phyloP scores from a whole-genome alignment of 2,888 invertebrate genomes.

The Unio delphinus region DNA sequence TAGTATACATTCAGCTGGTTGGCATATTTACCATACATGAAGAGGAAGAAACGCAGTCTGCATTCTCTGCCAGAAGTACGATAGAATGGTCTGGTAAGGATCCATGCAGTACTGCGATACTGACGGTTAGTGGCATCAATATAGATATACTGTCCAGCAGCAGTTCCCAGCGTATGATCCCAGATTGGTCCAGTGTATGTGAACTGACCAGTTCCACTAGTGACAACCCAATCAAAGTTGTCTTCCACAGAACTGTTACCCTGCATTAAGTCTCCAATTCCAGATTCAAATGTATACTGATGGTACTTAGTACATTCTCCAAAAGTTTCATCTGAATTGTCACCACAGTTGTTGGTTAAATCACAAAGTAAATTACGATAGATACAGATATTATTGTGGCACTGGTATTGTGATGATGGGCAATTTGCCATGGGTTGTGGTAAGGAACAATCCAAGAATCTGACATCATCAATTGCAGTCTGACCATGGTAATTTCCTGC shows the following conservation, averaged over 20 bases:
- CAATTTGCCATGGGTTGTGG: constrained; percentile 37
- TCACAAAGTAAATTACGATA: constrained; percentile 46
- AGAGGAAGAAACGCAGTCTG: constrained; percentile 57
- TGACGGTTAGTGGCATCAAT: constrained; percentile 50
- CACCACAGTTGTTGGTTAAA: constrained; percentile 60
- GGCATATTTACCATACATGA: constrained; percentile 56
- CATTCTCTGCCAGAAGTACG: constrained; percentile 28
- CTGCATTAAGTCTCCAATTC: constrained; percentile 46
- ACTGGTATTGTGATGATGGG: constrained; percentile 40
- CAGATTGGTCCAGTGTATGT: constrained; percentile 51
- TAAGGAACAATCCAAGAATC: constrained; percentile 48
- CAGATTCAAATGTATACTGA: constrained; percentile 53
- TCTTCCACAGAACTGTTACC: constrained; percentile 46
- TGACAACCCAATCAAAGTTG: constrained; percentile 58
- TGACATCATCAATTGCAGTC: constrained; percentile 64
- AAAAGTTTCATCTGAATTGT: constrained; percentile 52
- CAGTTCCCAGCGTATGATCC: constrained; percentile 57
- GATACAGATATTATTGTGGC: constrained; percentile 60
- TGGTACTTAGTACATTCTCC: constrained; percentile 41
- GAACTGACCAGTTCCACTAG: constrained; percentile 22
- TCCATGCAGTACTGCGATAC: constrained; percentile 53
- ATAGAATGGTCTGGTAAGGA: constrained; percentile 45
- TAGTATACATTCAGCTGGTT: constrained; percentile 52
- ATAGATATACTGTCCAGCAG: constrained; percentile 55
- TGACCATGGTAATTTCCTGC: constrained; percentile 48